These are phyloP conservation scores for Portunus trituberculatus DNA, from an alignment of 1,140 invertebrate species.

Conservation along the genomic window DNA sequence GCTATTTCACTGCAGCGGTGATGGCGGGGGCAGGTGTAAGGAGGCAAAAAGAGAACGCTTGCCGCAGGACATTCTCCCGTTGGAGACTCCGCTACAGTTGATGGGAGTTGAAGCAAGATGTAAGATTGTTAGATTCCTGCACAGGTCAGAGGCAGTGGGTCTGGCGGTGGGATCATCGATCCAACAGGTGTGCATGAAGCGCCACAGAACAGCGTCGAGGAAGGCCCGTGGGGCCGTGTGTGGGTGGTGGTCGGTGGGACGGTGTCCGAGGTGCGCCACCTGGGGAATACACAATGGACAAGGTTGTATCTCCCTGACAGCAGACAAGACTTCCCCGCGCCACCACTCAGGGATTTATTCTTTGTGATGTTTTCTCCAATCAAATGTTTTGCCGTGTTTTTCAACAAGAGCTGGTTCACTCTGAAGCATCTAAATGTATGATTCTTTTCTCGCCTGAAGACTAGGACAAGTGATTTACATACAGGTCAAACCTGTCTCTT, in stretches of 20 bases:
- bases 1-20: not conserved
- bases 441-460: not conserved
- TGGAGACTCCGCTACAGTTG: not conserved
- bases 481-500: not conserved
- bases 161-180: not conserved
- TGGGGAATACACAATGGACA: not conserved
- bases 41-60: not conserved
- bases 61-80: not conserved
- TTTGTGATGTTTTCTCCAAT: not conserved
- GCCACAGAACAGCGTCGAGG: conserved; percentile 31
- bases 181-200: conserved; percentile 29
- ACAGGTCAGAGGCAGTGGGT: not conserved
- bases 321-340: too few species aligned
- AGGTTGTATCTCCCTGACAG: too few species aligned
- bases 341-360: not conserved
- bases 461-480: not conserved
- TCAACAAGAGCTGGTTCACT: not conserved
- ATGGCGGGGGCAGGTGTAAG: not conserved
- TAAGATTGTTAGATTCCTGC: not conserved
- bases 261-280: conserved; percentile 7
- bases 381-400: not conserved
- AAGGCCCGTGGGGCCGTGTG: not conserved
- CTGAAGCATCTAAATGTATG: not conserved
- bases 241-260: conserved; percentile 40
- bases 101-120: not conserved